phyloP scores from a whole-genome alignment of 2,113 vertebrate genomes.

The Rhadina sibilatrix region DNA sequence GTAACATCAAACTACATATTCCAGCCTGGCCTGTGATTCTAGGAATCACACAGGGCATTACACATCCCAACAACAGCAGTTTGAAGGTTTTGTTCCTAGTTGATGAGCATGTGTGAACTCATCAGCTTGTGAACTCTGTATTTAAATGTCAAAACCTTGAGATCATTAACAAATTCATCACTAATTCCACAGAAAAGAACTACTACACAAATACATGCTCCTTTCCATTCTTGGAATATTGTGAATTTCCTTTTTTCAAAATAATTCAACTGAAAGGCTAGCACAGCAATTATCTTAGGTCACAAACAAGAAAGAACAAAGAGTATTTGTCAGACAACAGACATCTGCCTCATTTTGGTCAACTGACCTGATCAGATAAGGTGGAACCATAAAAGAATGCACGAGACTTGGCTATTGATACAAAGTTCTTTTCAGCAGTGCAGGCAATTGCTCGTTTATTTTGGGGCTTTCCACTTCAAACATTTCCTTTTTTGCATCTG shows the following conservation, averaged over 20 bases:
- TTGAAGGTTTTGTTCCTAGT: not conserved
- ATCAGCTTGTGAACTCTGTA: not conserved
- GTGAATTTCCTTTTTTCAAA: not conserved
- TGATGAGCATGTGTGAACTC: fast-evolving
- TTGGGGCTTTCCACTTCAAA: not conserved
- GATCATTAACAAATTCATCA: not conserved
- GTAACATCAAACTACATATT: not conserved
- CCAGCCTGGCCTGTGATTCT: not conserved
- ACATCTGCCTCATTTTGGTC: not conserved
- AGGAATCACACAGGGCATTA: not conserved
- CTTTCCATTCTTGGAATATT: not conserved
- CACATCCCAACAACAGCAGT: not conserved
- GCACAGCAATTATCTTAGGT: not conserved
- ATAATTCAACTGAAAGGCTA: not conserved
- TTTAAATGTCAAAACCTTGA: not conserved
- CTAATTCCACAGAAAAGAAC: not conserved
- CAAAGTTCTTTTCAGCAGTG: not conserved
- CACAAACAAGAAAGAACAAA: not conserved
- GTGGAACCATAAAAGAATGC: not conserved
- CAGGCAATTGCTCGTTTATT: not conserved
- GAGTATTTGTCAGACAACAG: not conserved
- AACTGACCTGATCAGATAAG: not conserved
- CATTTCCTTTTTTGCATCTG: not conserved
- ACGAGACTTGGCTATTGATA: not conserved
- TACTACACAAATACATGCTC: not conserved